A percentile compares a stretch with the other conserved stretches of the same genome.
Evolutionary conservation across 2,888 invertebrate species (phyloP).

Genomic region (Caenorhabditis doughertyi): DNA sequence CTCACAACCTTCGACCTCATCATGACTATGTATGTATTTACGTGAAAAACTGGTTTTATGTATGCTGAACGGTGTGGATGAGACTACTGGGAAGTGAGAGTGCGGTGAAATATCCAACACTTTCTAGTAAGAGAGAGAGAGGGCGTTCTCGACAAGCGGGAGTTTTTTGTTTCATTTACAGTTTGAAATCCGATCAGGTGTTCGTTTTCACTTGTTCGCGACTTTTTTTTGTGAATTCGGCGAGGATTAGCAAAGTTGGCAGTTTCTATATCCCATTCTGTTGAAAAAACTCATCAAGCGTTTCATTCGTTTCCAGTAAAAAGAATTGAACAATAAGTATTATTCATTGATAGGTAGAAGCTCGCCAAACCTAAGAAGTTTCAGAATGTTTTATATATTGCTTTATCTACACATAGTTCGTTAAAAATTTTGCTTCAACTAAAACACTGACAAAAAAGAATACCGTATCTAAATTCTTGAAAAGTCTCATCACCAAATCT

Average conservation of each 20-base stretch:
- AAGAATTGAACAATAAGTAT: too few species aligned
- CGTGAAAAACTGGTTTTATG: conserved; percentile 49
- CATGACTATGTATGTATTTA: conserved; percentile 49
- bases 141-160: conserved; percentile 33
- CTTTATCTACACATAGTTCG: too few species aligned
- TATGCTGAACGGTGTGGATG: conserved; percentile 40
- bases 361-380: too few species aligned
- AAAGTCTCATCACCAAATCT: too few species aligned
- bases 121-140: too few species aligned
- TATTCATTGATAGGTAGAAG: too few species aligned
- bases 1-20: conserved; percentile 56
- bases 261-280: conserved; percentile 14
- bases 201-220: conserved; percentile 38
- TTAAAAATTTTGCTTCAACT: neutral
- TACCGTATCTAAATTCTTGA: neutral
- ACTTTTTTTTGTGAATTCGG: neutral
- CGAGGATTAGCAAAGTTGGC: neutral
- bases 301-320: too few species aligned
- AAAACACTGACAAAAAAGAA: neutral
- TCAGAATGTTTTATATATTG: too few species aligned
- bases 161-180: conserved; percentile 22
- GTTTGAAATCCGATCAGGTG: conserved; percentile 33
- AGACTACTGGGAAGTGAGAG: conserved; percentile 20
- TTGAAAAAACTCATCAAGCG: too few species aligned
- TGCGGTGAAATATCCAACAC: conserved; percentile 44